A percentile compares a stretch with the other conserved stretches of the same genome.
Evolutionary conservation across 2,888 invertebrate species (phyloP).

Genomic region (Parthenolecanium corni): DNA sequence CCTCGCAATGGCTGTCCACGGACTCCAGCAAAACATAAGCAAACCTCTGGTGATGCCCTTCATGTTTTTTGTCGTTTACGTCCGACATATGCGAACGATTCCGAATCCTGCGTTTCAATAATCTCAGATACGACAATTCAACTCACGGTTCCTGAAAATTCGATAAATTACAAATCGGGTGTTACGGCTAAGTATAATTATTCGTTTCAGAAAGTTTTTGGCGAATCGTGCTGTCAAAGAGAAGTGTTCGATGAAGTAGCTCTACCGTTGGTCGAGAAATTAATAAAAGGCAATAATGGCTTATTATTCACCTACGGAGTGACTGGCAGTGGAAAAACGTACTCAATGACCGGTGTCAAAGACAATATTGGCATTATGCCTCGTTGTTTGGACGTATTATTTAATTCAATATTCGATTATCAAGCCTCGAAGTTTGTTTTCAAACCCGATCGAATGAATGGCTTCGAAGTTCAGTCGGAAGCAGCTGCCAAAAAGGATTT

Average conservation of each 20-base stretch:
- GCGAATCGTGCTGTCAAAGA: conserved; percentile 63
- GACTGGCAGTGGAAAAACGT: conserved; percentile 88
- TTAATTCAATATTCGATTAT: conserved; percentile 61
- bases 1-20: not conserved
- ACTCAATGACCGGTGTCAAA: conserved; percentile 77
- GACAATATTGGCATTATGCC: conserved; percentile 68
- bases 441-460: conserved; percentile 86
- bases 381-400: conserved; percentile 77
- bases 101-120: conserved; percentile 56
- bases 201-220: conserved; percentile 75
- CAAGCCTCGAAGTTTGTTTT: conserved; percentile 80
- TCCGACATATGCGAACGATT: conserved; percentile 62
- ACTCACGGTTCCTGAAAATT: conserved; percentile 53
- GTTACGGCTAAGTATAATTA: conserved; percentile 44
- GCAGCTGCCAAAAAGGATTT: conserved; percentile 72
- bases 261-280: conserved; percentile 70
- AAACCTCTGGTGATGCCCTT: conserved; percentile 50
- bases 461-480: conserved; percentile 80
- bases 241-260: conserved; percentile 75
- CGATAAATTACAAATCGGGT: conserved; percentile 38
- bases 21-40: not conserved
- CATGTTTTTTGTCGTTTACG: conserved; percentile 83
- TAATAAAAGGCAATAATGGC: conserved; percentile 82
- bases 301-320: conserved; percentile 94
- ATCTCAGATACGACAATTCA: conserved; percentile 56